These are phyloP conservation scores for Psilopsiagon aymara DNA, from an alignment of 2,113 vertebrate genomes.

Conservation along the genomic window DNA sequence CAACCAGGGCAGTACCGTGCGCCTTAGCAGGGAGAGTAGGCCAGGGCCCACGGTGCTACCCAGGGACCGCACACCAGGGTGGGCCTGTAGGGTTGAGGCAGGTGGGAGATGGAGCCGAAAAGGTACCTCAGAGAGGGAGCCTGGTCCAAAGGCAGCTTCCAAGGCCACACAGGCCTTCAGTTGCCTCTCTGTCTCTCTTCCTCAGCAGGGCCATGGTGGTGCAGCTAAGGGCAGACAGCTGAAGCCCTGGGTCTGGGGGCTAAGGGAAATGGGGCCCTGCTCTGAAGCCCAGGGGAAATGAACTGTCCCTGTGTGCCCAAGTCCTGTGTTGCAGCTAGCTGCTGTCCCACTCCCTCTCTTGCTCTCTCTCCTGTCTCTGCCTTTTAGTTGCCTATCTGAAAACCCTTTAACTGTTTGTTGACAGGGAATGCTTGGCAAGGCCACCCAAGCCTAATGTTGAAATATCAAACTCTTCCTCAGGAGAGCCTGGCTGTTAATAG, in stretches of 20 bases:
- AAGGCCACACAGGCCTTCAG: rapidly evolving
- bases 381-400: neutral
- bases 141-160: rapidly evolving
- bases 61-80: rapidly evolving
- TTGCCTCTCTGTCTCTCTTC: rapidly evolving
- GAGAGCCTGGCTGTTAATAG: neutral
- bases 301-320: rapidly evolving
- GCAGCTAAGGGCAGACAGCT: neutral
- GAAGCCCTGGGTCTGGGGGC: too few species aligned
- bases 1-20: rapidly evolving
- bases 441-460: neutral
- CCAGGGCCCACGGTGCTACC: rapidly evolving
- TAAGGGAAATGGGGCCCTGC: too few species aligned
- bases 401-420: neutral
- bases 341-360: rapidly evolving
- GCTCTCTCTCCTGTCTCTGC: rapidly evolving
- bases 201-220: rapidly evolving
- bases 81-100: rapidly evolving
- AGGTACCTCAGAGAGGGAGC: too few species aligned
- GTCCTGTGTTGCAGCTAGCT: rapidly evolving
- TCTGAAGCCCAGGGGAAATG: rapidly evolving
- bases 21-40: rapidly evolving
- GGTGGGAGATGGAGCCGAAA: neutral
- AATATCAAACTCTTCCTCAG: neutral
- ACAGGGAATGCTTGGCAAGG: neutral